phyloP scores from a whole-genome alignment of 2,797 vertebrate genomes.

The Tinamus major region DNA sequence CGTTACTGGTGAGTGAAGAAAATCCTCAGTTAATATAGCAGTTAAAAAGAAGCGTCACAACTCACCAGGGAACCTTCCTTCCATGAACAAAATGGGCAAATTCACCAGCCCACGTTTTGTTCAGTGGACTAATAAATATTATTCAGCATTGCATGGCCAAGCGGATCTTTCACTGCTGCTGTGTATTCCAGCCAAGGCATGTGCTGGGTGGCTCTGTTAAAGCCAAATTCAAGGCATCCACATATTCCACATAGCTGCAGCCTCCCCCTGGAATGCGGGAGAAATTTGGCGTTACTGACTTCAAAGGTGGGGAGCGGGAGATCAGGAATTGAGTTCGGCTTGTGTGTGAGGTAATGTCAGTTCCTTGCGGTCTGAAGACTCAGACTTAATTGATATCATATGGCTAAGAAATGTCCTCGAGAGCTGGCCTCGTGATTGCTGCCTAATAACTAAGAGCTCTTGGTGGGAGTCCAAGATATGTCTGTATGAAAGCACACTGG shows the following conservation, averaged over 20 bases:
- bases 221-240: slow-evolving; percentile 34
- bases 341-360: slow-evolving; percentile 72
- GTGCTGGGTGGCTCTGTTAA: background rate
- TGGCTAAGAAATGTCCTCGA: slow-evolving; percentile 59
- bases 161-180: background rate
- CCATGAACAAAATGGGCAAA: background rate
- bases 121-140: background rate
- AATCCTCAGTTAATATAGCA: background rate
- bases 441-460: slow-evolving; percentile 69
- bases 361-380: slow-evolving; percentile 58
- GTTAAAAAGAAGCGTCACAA: background rate
- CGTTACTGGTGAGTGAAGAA: background rate
- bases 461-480: slow-evolving; percentile 23
- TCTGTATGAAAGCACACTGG: slow-evolving; percentile 1
- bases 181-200: background rate
- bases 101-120: accelerated
- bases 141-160: background rate
- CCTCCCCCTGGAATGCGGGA: slow-evolving; percentile 35
- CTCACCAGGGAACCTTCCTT: background rate
- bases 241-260: slow-evolving; percentile 8
- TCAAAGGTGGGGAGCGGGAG: slow-evolving; percentile 48
- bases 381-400: slow-evolving; percentile 70
- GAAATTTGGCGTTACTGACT: slow-evolving; percentile 47
- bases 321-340: slow-evolving; percentile 46
- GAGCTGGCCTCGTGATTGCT: slow-evolving; percentile 49